Evolutionary conservation across 2,113 vertebrate species (phyloP).

Genomic region (Hiodon tergisus): DNA sequence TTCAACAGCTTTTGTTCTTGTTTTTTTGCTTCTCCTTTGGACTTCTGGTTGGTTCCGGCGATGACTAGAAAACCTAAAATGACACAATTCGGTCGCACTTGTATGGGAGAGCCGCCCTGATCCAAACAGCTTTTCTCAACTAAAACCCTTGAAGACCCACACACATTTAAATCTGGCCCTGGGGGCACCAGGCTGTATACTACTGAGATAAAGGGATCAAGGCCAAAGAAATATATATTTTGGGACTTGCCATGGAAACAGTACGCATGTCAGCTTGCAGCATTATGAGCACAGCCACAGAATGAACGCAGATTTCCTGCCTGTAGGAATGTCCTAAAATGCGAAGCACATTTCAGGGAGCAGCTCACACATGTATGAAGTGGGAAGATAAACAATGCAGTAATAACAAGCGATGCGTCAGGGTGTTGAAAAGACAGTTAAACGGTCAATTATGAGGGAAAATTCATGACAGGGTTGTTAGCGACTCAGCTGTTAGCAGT

Average conservation of each 20-base stretch:
- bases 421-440: constrained; percentile 60
- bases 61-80: constrained; percentile 71
- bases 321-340: constrained; percentile 58
- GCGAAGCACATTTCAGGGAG: constrained; percentile 56
- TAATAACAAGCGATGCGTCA: constrained; percentile 66
- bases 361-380: constrained; percentile 54
- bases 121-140: constrained; percentile 68
- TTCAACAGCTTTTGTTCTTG: constrained; percentile 68
- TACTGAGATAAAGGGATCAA: constrained; percentile 63
- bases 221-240: constrained; percentile 70
- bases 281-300: constrained; percentile 59
- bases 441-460: constrained; percentile 60
- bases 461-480: constrained; percentile 49
- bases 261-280: constrained; percentile 57
- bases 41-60: constrained; percentile 67
- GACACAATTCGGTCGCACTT: constrained; percentile 74
- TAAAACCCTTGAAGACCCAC: constrained; percentile 74
- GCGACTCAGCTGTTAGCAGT: constrained; percentile 38
- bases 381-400: constrained; percentile 59
- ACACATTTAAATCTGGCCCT: constrained; percentile 76
- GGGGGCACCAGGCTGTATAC: constrained; percentile 68
- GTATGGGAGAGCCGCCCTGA: constrained; percentile 61
- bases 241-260: constrained; percentile 66
- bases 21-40: constrained; percentile 70
- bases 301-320: constrained; percentile 59